Evolutionary conservation across 2,888 invertebrate genomes (phyloP).

Genomic region (Papilio demoleus): DNA sequence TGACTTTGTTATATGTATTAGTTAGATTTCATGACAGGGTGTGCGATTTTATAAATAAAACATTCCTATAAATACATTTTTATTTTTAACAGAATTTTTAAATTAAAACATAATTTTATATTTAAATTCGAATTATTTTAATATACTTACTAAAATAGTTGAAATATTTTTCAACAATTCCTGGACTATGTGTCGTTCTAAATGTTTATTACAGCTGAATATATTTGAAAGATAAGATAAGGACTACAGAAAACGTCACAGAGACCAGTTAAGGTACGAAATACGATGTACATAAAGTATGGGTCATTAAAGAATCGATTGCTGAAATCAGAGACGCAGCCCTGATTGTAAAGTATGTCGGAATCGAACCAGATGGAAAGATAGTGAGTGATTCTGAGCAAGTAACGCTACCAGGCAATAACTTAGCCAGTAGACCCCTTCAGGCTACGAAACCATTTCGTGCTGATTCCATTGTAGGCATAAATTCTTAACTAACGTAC

Average conservation of each 20-base stretch:
- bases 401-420: slow-evolving; percentile 69
- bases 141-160: not conserved
- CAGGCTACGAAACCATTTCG: slow-evolving; percentile 66
- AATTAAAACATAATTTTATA: too few species aligned
- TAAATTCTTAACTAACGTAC: slow-evolving; percentile 66
- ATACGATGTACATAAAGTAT: slow-evolving; percentile 61
- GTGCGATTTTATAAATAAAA: too few species aligned
- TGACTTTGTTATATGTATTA: too few species aligned
- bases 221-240: slow-evolving; percentile 30
- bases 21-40: too few species aligned
- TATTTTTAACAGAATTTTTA: too few species aligned
- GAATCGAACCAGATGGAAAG: slow-evolving; percentile 68
- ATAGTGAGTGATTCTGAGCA: slow-evolving; percentile 69
- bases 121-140: too few species aligned
- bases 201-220: slow-evolving; percentile 14
- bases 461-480: slow-evolving; percentile 68
- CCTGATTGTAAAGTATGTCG: slow-evolving; percentile 72
- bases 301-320: slow-evolving; percentile 60
- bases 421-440: slow-evolving; percentile 62
- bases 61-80: too few species aligned
- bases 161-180: not conserved
- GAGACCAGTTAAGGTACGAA: slow-evolving; percentile 43
- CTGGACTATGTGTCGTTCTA: not conserved
- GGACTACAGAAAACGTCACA: slow-evolving; percentile 33
- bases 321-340: slow-evolving; percentile 61